Percentiles rank a stretch among this genome's conserved stretches.
Evolutionary conservation across 2,888 invertebrate species (phyloP).

Genomic region (Cyclophora punctaria): DNA sequence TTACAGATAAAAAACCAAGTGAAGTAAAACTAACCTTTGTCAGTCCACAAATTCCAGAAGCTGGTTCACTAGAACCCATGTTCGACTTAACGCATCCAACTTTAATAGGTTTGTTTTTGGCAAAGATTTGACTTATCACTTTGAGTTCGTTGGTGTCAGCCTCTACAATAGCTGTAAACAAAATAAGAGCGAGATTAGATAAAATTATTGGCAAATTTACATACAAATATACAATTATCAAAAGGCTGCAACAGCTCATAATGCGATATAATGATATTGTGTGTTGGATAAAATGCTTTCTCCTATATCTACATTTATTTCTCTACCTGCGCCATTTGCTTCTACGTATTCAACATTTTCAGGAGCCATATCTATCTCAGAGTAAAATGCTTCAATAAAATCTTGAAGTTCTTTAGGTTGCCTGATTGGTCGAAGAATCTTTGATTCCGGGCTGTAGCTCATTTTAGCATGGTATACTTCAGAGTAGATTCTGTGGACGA

Average conservation of each 20-base stretch:
- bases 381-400: slow-evolving; percentile 71
- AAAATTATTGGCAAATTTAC: no score
- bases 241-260: not conserved
- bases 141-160: slow-evolving; percentile 78
- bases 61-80: slow-evolving; percentile 40
- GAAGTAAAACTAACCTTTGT: slow-evolving; percentile 48
- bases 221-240: not conserved
- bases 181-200: not conserved
- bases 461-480: slow-evolving; percentile 81
- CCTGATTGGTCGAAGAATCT: slow-evolving; percentile 20
- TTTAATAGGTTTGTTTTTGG: slow-evolving; percentile 64
- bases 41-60: slow-evolving; percentile 56
- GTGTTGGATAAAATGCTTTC: no score
- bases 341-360: slow-evolving; percentile 82
- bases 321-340: slow-evolving; percentile 82
- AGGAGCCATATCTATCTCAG: slow-evolving; percentile 78
- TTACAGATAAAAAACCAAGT: no score
- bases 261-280: no score
- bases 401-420: slow-evolving; percentile 42
- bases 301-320: no score
- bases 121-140: slow-evolving; percentile 72
- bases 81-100: slow-evolving; percentile 52
- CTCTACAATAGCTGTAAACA: slow-evolving; percentile 54
- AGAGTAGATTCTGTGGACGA: slow-evolving; percentile 69
- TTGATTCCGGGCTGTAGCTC: slow-evolving; percentile 10